These are phyloP conservation scores for Ylistrum balloti DNA, from an alignment of 1,140 invertebrate genomes.

Conservation along the genomic window DNA sequence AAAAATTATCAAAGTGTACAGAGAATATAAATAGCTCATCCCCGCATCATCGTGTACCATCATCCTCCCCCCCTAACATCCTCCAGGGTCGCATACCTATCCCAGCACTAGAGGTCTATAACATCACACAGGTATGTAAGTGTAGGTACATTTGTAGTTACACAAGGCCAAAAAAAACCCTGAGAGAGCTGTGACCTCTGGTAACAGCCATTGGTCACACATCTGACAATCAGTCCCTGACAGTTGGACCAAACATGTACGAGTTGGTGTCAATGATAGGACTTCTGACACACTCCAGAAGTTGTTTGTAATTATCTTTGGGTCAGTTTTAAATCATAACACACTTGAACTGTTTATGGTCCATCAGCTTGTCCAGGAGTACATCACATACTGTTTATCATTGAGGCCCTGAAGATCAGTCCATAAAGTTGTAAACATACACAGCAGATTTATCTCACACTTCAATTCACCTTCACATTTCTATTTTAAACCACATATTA, in stretches of 20 bases:
- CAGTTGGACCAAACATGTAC: background rate
- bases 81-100: background rate
- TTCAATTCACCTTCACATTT: background rate
- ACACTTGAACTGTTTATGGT: background rate
- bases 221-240: conserved; percentile 2
- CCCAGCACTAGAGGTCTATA: background rate
- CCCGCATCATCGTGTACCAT: background rate
- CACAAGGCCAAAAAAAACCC: conserved; percentile 29
- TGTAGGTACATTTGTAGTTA: background rate
- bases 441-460: background rate
- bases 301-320: background rate
- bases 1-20: conserved; percentile 2
- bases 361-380: background rate
- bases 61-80: background rate
- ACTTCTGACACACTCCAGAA: background rate
- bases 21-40: background rate
- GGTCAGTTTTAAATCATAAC: background rate
- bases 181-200: background rate
- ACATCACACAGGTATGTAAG: background rate
- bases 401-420: background rate
- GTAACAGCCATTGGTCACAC: background rate
- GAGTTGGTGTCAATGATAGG: too few relatives aligned
- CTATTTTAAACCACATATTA: background rate
- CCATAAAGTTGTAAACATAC: background rate
- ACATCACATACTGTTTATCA: background rate